Base-by-base conservation (phyloP, 2,797 vertebrate species). In the Podarcis lilfordi region DNA sequence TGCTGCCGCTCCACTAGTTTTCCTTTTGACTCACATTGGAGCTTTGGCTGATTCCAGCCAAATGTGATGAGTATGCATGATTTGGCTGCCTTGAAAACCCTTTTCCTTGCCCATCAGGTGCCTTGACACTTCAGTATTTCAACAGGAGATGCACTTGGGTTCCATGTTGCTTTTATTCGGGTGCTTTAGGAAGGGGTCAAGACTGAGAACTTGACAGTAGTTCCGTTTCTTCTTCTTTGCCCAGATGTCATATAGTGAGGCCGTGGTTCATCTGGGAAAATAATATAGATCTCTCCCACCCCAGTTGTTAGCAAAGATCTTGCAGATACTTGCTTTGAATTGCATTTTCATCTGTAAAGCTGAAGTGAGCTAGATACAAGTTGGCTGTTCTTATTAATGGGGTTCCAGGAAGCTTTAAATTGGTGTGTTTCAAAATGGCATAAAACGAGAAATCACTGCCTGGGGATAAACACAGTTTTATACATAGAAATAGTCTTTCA, bases 371-470 rank as follows among this genome's bases (percentile, higher is more conserved):
- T 0, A 68, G 79, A 55, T 87, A 81, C 45, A 75, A 86, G 77
- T 76, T 76, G 86, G 23, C 37, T 27, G 21, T 89, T 94, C 80
- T 92, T 84, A 3, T 89, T 32, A 91, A 86, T 75, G 82, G 76
- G 43, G 80, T 90, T 93, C 89, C 76, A 45, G 32, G 71, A 29
- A 40, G 45, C 89, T 90, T 86, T 79, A 74, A 77, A 5, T 75
- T 25, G 77, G 43, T 1, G 32, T 8, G 11, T 40, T 90, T 89
- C 1, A 45, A 90, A 92, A 90, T 89, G 72, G 8, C 32, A 8
- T 87, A 78, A 87, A 92, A 90, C 77, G 3, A 86, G 82, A 82
- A 88, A 29, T 4, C 43, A 69, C 64, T 32, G 87, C 91, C 84
- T 21, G 84, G 84, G 88, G 82, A 86, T 66, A 87, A 69, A 29